Evolutionary conservation across 2,888 invertebrate genomes (phyloP), one percentile per base, ranked within the genome.

Genomic region (Agonopterix subpropinquella): DNA sequence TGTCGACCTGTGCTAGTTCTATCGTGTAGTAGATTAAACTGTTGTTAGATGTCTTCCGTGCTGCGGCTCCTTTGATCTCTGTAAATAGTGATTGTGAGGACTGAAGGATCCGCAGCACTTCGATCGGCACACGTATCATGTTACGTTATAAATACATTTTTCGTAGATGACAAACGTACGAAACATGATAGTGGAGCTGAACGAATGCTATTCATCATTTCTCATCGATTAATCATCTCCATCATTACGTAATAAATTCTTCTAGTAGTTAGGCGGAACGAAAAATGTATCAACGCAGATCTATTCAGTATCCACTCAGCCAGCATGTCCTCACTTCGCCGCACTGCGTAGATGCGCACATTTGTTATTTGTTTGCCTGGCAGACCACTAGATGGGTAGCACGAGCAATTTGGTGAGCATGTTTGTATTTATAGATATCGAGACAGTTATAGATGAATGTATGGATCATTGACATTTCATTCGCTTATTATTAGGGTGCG

Each of bases 1-100:
- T 87, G 87, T 85, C 87, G 84, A 81, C 77, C 77, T 86, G 77
- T 85, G 84, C 67, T 80, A 77, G 74, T 67, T 70, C 61, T 77
- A 70, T 72, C 65, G 70, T 71, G 72, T 74, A 65, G 73, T 73
- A 73, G 73, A 70, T 70, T 67, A 62, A 62, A 58, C 67, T 48
- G 60, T 67, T 65, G 64, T 62, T 74, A 58, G 58, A 67, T 73
- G 73, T 78, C 65, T 59, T 64, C 57, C 55, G 58, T 61, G 72
- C 67, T 65, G 62, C 67, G 72, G 64, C 62, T 67, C 65, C 70
- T 52, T 52, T 39, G 36, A 48, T 37, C 50, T 41, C 13, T 44
- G 44, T 53, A 45, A 37, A 45, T 48, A 44, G 37, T 18, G 5
- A 53, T 13, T 59, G 53, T 63, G 59, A 56, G 61, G 47, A 48